Percentiles rank a stretch among this genome's conserved stretches.
Conservation (phyloP, 2,113 vertebrate genomes). For the Strix aluco region DNA sequence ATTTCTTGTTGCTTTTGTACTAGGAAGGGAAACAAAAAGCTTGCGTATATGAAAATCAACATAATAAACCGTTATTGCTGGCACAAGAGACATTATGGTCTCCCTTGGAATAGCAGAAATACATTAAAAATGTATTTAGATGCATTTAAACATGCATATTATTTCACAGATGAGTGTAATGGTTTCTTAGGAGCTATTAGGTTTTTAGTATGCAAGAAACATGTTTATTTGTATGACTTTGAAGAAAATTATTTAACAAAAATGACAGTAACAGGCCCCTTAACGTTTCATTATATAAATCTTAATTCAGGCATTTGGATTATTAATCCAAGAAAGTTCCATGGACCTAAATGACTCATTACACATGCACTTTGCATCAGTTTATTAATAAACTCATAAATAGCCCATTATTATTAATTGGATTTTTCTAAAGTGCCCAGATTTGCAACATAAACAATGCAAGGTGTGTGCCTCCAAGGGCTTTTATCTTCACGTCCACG, state of each 20-base stretch:
- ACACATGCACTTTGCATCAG: background rate
- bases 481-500: background rate
- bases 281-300: constrained; percentile 1
- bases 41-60: background rate
- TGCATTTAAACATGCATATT: constrained; percentile 44
- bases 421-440: background rate
- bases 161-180: constrained; percentile 14
- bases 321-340: background rate
- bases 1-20: background rate
- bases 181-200: constrained; percentile 21
- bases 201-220: background rate
- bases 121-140: constrained; percentile 44
- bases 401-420: background rate
- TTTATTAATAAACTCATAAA: background rate
- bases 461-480: background rate
- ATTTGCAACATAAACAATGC: accelerated
- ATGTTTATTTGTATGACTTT: background rate
- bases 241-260: background rate
- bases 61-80: background rate
- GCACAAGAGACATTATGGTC: background rate
- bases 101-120: background rate
- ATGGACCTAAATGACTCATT: background rate
- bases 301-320: background rate
- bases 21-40: background rate
- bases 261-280: background rate